Evolutionary conservation across 2,888 invertebrate genomes (phyloP).

Genomic region (Machimus rusticus): DNA sequence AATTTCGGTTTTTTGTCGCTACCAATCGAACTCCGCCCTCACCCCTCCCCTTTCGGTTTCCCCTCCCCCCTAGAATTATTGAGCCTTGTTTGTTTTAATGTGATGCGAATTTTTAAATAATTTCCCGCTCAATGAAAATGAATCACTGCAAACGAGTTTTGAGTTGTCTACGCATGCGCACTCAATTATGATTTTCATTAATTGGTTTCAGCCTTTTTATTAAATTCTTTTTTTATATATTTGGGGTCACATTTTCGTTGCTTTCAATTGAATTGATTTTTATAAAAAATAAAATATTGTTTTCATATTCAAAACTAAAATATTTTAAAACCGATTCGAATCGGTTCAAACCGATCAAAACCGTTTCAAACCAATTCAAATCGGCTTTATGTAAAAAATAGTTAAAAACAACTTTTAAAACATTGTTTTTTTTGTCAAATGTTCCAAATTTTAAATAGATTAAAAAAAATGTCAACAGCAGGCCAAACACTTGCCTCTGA

Average conservation of each 20-base stretch:
- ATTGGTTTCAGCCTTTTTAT: neutral
- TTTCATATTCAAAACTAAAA: too few species aligned
- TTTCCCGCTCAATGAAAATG: neutral
- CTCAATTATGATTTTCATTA: neutral
- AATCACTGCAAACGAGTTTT: neutral
- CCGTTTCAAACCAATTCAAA: neutral
- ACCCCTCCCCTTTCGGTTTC: neutral
- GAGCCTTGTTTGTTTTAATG: slow-evolving; percentile 8
- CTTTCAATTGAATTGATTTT: too few species aligned
- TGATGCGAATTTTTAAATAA: slow-evolving; percentile 13
- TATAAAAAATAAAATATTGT: too few species aligned
- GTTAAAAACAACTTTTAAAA: too few species aligned
- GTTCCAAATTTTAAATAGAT: too few species aligned
- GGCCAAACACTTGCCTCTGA: neutral
- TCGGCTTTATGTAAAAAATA: neutral
- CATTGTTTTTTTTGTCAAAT: too few species aligned
- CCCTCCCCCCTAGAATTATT: neutral
- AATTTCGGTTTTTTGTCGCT: too few species aligned
- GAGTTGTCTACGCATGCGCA: neutral
- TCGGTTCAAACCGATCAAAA: neutral
- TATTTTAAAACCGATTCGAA: neutral
- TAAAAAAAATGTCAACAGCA: neutral
- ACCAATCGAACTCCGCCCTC: too few species aligned
- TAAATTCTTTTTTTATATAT: neutral
- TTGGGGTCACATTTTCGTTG: neutral